Percentiles rank a stretch among this genome's conserved stretches.
These are phyloP conservation scores for Rhinolophus ferrumequinum DNA, from an alignment of 2,113 vertebrate species.

Conservation along the genomic window DNA sequence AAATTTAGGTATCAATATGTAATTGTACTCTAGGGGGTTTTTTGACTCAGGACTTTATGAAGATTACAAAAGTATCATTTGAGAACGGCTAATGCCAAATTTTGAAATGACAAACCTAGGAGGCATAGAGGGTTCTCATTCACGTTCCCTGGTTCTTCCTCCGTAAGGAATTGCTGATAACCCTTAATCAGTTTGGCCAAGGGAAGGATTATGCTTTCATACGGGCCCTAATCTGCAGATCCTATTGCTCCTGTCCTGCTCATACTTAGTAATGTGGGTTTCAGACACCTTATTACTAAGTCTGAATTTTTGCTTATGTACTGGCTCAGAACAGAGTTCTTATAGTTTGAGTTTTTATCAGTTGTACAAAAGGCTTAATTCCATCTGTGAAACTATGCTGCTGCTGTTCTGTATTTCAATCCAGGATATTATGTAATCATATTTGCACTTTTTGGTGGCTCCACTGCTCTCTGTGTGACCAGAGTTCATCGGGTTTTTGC, in stretches of 20 bases:
- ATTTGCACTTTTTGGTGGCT: neutral
- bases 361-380: neutral
- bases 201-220: neutral
- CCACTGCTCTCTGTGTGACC: neutral
- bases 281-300: neutral
- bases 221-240: neutral
- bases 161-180: neutral
- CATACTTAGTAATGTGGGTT: neutral
- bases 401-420: neutral
- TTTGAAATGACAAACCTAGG: neutral
- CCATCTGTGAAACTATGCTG: neutral
- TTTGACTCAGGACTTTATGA: neutral
- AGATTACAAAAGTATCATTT: neutral
- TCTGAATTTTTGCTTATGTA: neutral
- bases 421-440: neutral
- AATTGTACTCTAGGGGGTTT: neutral
- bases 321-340: neutral
- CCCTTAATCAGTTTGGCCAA: neutral
- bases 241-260: neutral
- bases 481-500: neutral
- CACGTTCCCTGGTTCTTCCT: neutral
- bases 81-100: neutral
- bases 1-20: neutral
- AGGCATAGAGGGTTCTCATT: neutral
- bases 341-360: neutral